Evolutionary conservation across 1,140 invertebrate species (phyloP).

Genomic region (Scaptomyza montana): DNA sequence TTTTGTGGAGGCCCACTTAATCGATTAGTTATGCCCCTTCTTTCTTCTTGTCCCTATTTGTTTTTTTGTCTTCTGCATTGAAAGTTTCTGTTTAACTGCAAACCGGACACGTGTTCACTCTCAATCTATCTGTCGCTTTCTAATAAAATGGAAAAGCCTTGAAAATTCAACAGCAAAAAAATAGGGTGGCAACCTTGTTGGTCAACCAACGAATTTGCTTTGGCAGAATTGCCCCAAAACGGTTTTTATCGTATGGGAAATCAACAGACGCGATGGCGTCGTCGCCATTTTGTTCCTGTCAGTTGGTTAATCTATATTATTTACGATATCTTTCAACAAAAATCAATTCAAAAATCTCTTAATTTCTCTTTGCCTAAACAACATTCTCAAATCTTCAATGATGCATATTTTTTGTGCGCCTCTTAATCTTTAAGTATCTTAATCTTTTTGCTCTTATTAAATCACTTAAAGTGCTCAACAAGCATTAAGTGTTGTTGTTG

Average conservation of each 20-base stretch:
- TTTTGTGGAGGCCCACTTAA: slow-evolving; percentile 62
- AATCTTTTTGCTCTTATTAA: slow-evolving; percentile 23
- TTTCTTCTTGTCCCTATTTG: too few species aligned
- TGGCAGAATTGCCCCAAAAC: slow-evolving; percentile 24
- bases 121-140: neutral
- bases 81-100: slow-evolving; percentile 10
- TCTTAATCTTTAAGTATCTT: slow-evolving; percentile 10
- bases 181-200: slow-evolving; percentile 29
- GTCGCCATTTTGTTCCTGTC: slow-evolving; percentile 2
- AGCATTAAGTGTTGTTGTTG: slow-evolving; percentile 20
- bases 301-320: too few species aligned
- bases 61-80: neutral
- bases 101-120: slow-evolving; percentile 3
- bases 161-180: neutral
- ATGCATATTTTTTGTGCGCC: neutral
- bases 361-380: neutral
- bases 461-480: slow-evolving; percentile 19
- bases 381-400: neutral
- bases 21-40: slow-evolving; percentile 54
- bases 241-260: slow-evolving; percentile 22
- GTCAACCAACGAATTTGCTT: slow-evolving; percentile 3
- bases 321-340: too few species aligned
- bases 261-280: slow-evolving; percentile 2
- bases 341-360: neutral
- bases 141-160: neutral